Percentiles rank a stretch among this genome's conserved stretches.
Evolutionary conservation across 1,140 invertebrate species (phyloP).

Genomic region (Stegodyphus mimosarum): DNA sequence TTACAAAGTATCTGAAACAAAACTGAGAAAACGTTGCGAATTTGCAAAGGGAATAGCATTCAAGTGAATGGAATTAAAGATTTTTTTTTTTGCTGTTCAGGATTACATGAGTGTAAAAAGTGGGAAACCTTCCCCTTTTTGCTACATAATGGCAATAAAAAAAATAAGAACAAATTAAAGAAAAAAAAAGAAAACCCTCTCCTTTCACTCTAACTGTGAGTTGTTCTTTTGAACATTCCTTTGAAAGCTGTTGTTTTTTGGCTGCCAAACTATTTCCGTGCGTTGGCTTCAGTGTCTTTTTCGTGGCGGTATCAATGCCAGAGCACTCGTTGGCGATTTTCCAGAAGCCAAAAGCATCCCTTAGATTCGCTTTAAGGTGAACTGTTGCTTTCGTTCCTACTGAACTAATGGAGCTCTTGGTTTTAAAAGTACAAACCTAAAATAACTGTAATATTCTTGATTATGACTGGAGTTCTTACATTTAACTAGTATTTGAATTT

Average conservation of each 20-base stretch:
- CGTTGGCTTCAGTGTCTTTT: constrained; percentile 59
- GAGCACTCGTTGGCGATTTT: constrained; percentile 23
- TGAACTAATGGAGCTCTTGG: not conserved
- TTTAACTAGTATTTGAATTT: no score
- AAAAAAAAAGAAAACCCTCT: no score
- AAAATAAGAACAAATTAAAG: no score
- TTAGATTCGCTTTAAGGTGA: constrained; percentile 1
- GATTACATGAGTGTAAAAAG: no score
- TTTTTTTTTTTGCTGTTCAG: no score
- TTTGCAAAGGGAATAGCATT: no score
- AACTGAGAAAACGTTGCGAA: no score
- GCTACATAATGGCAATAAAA: no score
- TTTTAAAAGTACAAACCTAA: not conserved
- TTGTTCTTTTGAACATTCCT: constrained; percentile 50
- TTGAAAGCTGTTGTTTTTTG: constrained; percentile 51
- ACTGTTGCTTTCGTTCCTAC: not conserved
- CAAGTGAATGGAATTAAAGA: no score
- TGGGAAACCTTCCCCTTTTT: no score
- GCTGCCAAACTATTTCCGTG: constrained; percentile 58
- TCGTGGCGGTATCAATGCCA: constrained; percentile 51
- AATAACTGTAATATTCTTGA: not conserved
- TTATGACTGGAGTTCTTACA: no score
- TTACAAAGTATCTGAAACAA: no score
- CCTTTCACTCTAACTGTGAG: not conserved
- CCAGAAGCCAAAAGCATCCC: constrained; percentile 31